phyloP scores from a whole-genome alignment of 2,888 invertebrate species.

The Gymnoscelis rufifasciata region DNA sequence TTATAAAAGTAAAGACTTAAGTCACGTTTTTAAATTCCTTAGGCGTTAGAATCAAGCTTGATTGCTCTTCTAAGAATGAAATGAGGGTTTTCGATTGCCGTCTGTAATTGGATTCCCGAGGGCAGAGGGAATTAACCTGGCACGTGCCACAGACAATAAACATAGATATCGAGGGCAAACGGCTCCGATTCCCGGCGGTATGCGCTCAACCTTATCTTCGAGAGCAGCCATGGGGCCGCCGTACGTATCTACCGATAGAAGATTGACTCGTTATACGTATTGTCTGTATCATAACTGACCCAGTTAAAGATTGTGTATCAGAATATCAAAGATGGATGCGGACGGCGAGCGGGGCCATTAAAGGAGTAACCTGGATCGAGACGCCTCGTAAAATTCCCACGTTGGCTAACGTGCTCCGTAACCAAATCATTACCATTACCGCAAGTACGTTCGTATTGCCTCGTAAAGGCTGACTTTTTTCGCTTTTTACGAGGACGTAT shows the following conservation, averaged over 20 bases:
- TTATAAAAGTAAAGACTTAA: too few relatives aligned
- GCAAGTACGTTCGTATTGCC: slow-evolving; percentile 48
- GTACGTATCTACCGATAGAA: not conserved
- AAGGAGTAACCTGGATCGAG: slow-evolving; percentile 31
- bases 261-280: not conserved
- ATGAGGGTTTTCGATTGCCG: not conserved
- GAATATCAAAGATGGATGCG: not conserved
- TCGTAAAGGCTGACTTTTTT: slow-evolving; percentile 51
- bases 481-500: slow-evolving; percentile 50
- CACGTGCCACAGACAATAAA: slow-evolving; percentile 3
- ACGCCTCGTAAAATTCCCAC: slow-evolving; percentile 39
- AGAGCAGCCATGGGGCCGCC: not conserved
- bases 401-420: slow-evolving; percentile 34
- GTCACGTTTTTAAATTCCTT: too few relatives aligned
- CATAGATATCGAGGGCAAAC: not conserved
- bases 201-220: not conserved
- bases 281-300: too few relatives aligned
- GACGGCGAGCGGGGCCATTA: slow-evolving; percentile 18
- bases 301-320: not conserved
- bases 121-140: slow-evolving; percentile 3
- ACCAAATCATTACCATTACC: slow-evolving; percentile 47
- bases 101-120: not conserved
- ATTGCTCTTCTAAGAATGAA: slow-evolving; percentile 1
- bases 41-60: not conserved
- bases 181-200: not conserved